These are phyloP conservation scores for Bucco capensis DNA, from an alignment of 2,113 vertebrate genomes.

Conservation along the genomic window DNA sequence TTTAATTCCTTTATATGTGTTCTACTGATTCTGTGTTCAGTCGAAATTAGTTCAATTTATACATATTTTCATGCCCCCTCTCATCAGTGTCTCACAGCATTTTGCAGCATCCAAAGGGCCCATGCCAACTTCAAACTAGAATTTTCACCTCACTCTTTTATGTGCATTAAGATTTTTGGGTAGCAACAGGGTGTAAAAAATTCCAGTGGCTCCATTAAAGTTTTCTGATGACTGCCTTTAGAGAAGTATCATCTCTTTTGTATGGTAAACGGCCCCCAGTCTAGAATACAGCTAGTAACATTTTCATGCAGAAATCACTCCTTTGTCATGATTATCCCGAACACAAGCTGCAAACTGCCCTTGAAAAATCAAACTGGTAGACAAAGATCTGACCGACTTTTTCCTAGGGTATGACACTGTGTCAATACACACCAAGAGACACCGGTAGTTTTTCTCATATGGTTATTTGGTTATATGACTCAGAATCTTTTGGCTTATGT, in stretches of 20 bases:
- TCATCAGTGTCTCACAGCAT: not conserved
- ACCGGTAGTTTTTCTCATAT: not conserved
- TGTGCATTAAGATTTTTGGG: not conserved
- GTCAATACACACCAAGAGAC: not conserved
- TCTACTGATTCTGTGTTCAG: not conserved
- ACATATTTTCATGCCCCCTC: not conserved
- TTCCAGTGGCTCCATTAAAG: not conserved
- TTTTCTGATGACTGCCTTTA: not conserved
- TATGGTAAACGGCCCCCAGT: not conserved
- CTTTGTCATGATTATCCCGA: not conserved
- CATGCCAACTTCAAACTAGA: not conserved
- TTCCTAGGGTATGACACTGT: not conserved
- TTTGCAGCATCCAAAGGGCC: not conserved
- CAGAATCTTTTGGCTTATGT: not conserved
- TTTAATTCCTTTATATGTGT: not conserved
- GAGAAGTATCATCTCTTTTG: not conserved
- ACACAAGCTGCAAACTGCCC: not conserved
- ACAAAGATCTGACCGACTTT: not conserved
- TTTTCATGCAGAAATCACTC: not conserved
- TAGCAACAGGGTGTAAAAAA: not conserved
- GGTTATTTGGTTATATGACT: not conserved
- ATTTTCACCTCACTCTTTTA: not conserved
- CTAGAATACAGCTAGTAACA: not conserved
- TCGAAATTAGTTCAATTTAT: not conserved
- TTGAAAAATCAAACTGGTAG: not conserved